Base-by-base conservation (phyloP, 2,888 invertebrate species). In the Tipula helvola region DNA sequence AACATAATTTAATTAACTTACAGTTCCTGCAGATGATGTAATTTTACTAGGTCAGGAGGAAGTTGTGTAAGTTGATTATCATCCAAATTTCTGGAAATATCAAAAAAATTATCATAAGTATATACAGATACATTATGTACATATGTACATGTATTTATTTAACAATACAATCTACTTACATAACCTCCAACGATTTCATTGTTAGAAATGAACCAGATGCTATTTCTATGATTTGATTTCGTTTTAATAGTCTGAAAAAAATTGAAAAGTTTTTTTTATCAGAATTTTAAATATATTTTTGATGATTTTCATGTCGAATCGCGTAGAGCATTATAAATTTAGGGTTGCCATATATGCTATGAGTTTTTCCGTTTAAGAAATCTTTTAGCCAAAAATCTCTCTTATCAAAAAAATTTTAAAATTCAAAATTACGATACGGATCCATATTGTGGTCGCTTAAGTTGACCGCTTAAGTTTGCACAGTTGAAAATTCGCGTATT, bases 211-310 rank as follows among this genome's bases (percentile, higher is more conserved):
- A 96, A 89, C 94, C 94, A 89, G 94, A 94, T 89, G 95, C 94
- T 89, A 98, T 95, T 90, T 93, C 92, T 88, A 93, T 93, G 90
- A 98, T 96, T 92, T 95, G 95, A 93, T 98, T 98, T 90, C 96
- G 93, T 90, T 96, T 96, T 90, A 98, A 93, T 90, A 97, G 94
- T 91, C 98, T 98, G 94, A 88, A 92, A 93, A n/a, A 28, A 71
- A 71, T 71, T 28, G 28, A 71, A 71, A 71, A 84, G 84, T 84
- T 39, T 84, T 39, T 39, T 39, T 39, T 84, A 41, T 36, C 84
- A 84, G n/a, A 84, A 39, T n/a, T 39, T 84, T 36, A 84, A 84
- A 84, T 71, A 71, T 71, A 28, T 28, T 52, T 2, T 52, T 52
- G 52, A 16, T 52, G 52, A 16, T 52, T 52, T 52, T 5, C 2